Conservation (phyloP, 2,113 vertebrate species). For the Chrysochloris asiatica region DNA sequence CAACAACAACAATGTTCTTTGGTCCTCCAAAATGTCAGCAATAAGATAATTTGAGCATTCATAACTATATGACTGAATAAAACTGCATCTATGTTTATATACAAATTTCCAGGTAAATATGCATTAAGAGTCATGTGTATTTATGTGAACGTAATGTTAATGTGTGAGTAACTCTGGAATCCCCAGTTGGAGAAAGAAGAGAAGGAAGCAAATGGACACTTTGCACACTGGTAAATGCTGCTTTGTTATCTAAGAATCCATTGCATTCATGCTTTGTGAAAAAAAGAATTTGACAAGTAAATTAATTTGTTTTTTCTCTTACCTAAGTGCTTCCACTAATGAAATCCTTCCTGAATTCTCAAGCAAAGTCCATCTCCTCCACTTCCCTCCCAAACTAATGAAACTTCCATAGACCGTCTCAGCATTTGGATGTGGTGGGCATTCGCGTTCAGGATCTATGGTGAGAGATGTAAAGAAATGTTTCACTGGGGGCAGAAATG, state of each 20-base stretch:
- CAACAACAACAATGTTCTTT: no score
- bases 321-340: not conserved
- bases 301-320: conserved; percentile 51
- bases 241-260: not conserved
- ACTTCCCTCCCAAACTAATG: not conserved
- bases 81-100: not conserved
- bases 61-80: not conserved
- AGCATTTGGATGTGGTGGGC: not conserved
- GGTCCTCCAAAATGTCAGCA: no score
- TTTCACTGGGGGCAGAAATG: not conserved
- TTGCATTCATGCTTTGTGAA: not conserved
- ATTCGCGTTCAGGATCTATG: not conserved
- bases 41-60: no score
- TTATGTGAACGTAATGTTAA: not conserved
- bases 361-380: not conserved
- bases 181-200: not conserved
- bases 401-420: not conserved
- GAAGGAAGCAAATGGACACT: not conserved
- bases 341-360: not conserved
- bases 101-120: not conserved
- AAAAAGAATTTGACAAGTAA: conserved; percentile 44
- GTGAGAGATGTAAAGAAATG: not conserved
- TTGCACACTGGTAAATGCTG: not conserved
- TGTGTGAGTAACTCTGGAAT: not conserved
- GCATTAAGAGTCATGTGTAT: not conserved